These are phyloP conservation scores for Chouioia cunea DNA, from an alignment of 2,888 invertebrate species.

Conservation along the genomic window DNA sequence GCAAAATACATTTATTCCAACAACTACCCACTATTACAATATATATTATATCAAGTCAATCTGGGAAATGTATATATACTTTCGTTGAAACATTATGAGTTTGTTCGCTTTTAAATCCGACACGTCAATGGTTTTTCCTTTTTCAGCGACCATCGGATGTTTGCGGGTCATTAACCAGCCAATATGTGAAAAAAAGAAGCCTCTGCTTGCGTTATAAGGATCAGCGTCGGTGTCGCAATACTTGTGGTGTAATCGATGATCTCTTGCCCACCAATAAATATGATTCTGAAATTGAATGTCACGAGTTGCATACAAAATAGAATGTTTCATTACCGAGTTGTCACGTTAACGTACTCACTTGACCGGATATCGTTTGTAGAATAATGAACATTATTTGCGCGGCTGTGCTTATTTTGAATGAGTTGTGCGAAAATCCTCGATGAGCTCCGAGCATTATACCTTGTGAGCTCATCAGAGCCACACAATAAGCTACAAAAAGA, in stretches of 20 bases:
- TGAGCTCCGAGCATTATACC: constrained; percentile 88
- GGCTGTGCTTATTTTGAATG: constrained; percentile 80
- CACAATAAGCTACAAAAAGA: neutral
- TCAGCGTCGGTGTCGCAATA: constrained; percentile 81
- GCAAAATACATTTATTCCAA: too few relatives aligned
- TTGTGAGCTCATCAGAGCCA: constrained; percentile 10
- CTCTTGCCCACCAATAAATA: constrained; percentile 81
- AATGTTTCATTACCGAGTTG: too few relatives aligned
- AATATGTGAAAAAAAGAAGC: constrained; percentile 89
- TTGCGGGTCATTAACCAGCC: constrained; percentile 87
- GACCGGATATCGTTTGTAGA: constrained; percentile 37
- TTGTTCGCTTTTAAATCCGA: constrained; percentile 80
- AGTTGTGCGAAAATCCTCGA: constrained; percentile 81
- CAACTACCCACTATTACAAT: too few relatives aligned
- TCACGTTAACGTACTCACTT: constrained; percentile 13
- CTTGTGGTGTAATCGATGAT: constrained; percentile 86
- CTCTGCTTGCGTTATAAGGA: constrained; percentile 83
- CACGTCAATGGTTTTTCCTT: constrained; percentile 79
- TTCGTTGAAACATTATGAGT: constrained; percentile 81
- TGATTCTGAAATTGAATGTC: constrained; percentile 73
- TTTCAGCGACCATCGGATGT: constrained; percentile 81
- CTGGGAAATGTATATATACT: constrained; percentile 75
- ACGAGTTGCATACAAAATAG: constrained; percentile 19
- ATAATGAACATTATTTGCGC: constrained; percentile 61
- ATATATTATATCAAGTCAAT: too few relatives aligned